Evolutionary conservation across 2,797 vertebrate genomes (phyloP), one percentile per base, ranked within the genome.

Genomic region (Sphaeramia orbicularis): DNA sequence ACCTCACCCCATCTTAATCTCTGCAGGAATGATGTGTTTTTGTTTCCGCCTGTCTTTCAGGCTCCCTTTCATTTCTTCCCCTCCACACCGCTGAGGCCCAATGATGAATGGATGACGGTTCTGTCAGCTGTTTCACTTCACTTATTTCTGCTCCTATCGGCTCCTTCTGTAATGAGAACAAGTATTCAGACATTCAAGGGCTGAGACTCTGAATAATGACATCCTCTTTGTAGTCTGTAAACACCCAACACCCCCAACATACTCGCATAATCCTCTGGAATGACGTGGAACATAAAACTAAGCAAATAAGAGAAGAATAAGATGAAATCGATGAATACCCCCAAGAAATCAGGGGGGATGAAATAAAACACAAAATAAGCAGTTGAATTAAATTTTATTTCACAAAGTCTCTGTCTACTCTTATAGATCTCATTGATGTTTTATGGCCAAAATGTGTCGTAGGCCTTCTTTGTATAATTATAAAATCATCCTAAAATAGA

Each of bases 61-160:
- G 32, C 38, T 67, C 49, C 37, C 4, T 13, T 7, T 1, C 38
- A 40, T 49, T 21, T 49, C n/a, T 41, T 55, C 43, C 44, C 12
- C 18, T 41, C 48, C 62, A 63, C 8, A 10, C 32, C 2, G 0
- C 0, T 0, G 53, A 75, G 53, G 42, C 43, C 59, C 0, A 30
- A 11, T 86, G 67, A 86, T 84, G 56, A 78, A 87, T 86, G 80
- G 13, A 10, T 19, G 44, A 10, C 16, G 15, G 57, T 72, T 58
- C 56, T 45, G 30, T 71, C 73, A 66, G 58, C 3, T 4, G 74
- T 27, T 68, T 52, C 14, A 63, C 61, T 74, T 69, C 63, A 52
- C 53, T 78, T 78, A 60, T 83, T 86, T 64, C 67, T 64, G 71
- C 71, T 75, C 64, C 65, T 80, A 71, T 86, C 81, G 84, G 64